Evolutionary conservation across 2,797 vertebrate genomes (phyloP).

Genomic region (Hemitrygon akajei): DNA sequence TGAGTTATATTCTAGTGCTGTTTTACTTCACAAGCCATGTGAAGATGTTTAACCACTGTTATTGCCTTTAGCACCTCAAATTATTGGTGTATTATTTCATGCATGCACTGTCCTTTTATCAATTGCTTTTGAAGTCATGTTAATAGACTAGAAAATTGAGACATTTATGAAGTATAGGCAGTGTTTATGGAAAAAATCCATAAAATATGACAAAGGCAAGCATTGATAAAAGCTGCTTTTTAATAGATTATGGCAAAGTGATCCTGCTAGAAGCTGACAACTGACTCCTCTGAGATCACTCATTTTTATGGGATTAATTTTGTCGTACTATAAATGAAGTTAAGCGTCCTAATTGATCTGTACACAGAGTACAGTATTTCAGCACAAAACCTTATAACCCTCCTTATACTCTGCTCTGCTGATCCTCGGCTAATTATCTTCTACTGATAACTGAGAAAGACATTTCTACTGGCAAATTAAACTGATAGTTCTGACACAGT

Average conservation of each 20-base stretch:
- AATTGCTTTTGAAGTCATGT: constrained; percentile 94
- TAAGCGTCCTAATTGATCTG: constrained; percentile 94
- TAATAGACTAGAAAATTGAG: constrained; percentile 99
- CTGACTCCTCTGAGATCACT: constrained; percentile 78
- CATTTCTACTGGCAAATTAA: constrained; percentile 50
- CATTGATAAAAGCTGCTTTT: constrained; percentile 92
- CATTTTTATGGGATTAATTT: constrained; percentile 89
- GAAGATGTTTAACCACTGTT: constrained; percentile 77
- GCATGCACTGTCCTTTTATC: constrained; percentile 93
- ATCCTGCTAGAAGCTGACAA: constrained; percentile 81
- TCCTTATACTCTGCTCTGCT: constrained; percentile 52
- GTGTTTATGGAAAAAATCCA: constrained; percentile 97
- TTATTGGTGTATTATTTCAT: constrained; percentile 97
- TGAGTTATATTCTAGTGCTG: constrained; percentile 83
- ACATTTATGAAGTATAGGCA: constrained; percentile 98
- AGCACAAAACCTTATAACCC: constrained; percentile 67
- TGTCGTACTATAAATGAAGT: constrained; percentile 85
- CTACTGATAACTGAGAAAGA: constrained; percentile 62
- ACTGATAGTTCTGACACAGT: constrained; percentile 44
- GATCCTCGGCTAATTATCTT: constrained; percentile 74
- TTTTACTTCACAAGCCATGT: constrained; percentile 69
- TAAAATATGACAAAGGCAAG: constrained; percentile 89
- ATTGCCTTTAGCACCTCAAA: constrained; percentile 83
- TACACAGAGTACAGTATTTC: constrained; percentile 60
- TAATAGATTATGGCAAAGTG: constrained; percentile 92